Base-by-base conservation (phyloP, 2,797 vertebrate species). In the Hoplostethus atlanticus region DNA sequence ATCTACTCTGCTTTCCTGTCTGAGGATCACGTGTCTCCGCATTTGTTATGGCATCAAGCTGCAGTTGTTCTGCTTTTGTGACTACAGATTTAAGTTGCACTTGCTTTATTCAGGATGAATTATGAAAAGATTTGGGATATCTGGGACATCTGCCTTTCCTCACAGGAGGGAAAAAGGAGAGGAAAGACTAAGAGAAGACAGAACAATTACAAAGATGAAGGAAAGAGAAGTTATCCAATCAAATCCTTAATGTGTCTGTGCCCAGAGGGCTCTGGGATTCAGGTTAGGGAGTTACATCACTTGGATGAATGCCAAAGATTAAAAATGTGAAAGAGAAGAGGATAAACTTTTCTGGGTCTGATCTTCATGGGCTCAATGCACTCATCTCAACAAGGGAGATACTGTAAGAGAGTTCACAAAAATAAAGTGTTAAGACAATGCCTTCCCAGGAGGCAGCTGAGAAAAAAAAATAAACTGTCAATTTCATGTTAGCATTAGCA, bases 261-360 rank as follows among this genome's bases (percentile, higher is more conserved):
- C 46, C 56, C 31, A 66, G 12, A 48, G 56, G 82, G 58, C 68
- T 40, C 60, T 57, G 57, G 54, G 67, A 84, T 68, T 66, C 81
- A 16, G 77, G 74, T 83, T 83, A 79, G 58, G 12, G 57, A 46
- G 68, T 88, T 80, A 77, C 69, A 83, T 88, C 69, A 81, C 34
- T 50, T 57, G 57, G 53, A 63, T 47, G 62, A 61, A 47, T 38
- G 46, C 66, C 77, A 82, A 34, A 70, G 78, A 25, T 59, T 42
- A 21, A 12, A 52, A 42, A 61, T 61, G 8, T 17, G 36, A 28
- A 44, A 13, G 9, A 21, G 9, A 63, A 40, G 34, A 60, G 13
- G 47, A 25, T 34, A 31, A 77, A 38, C 8, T n/a, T 13, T 44
- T 61, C 25, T 57, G n/a, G 16, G 12, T 16, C 30, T 15, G 15